These are phyloP conservation scores for Cetonia aurata DNA, from an alignment of 2,888 invertebrate species.

Conservation along the genomic window DNA sequence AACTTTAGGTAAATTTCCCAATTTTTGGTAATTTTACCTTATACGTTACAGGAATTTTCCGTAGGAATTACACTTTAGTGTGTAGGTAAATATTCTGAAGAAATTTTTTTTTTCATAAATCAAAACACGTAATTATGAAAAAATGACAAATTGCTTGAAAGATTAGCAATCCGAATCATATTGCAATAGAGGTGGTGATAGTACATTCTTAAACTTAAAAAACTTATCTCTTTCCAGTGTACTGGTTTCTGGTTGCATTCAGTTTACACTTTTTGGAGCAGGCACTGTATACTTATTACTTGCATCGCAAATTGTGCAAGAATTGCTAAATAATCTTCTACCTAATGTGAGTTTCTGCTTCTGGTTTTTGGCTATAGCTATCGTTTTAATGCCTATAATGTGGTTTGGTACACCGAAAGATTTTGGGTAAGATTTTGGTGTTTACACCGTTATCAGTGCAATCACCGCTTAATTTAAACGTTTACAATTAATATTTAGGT, in stretches of 20 bases:
- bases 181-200: too few species aligned
- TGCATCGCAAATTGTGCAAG: slow-evolving; percentile 75
- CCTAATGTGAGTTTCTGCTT: slow-evolving; percentile 72
- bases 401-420: slow-evolving; percentile 80
- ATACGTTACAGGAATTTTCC: too few species aligned
- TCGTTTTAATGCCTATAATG: slow-evolving; percentile 72
- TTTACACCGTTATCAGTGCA: not conserved
- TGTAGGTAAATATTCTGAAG: too few species aligned
- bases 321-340: slow-evolving; percentile 68
- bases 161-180: not conserved
- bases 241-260: slow-evolving; percentile 73
- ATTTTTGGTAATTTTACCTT: too few species aligned
- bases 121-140: not conserved
- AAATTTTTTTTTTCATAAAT: not conserved
- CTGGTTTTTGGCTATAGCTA: slow-evolving; percentile 75
- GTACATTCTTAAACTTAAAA: not conserved
- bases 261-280: slow-evolving; percentile 76
- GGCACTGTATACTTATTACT: slow-evolving; percentile 76
- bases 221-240: slow-evolving; percentile 58
- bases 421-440: slow-evolving; percentile 71
- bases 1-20: too few species aligned
- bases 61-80: too few species aligned
- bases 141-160: not conserved
- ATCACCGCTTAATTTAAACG: not conserved
- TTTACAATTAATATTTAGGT: slow-evolving; percentile 64